phyloP scores from a whole-genome alignment of 2,113 vertebrate species.

The Calcarius ornatus region DNA sequence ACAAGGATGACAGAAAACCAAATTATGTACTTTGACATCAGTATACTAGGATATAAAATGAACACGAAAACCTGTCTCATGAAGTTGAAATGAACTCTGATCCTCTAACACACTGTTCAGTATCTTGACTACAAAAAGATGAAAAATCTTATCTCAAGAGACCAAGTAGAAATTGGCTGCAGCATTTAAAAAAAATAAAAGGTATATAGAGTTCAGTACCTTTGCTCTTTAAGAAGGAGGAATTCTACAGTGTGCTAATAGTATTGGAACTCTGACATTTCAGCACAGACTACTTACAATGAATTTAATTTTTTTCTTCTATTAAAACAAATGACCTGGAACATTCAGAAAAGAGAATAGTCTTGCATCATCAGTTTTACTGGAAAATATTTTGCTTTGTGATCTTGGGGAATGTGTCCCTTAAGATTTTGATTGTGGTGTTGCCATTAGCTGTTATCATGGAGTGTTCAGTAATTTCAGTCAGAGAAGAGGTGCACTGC shows the following conservation, averaged over 20 bases:
- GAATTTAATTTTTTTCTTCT: not conserved
- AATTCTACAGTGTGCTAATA: not conserved
- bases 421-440: not conserved
- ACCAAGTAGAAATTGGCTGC: not conserved
- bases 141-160: not conserved
- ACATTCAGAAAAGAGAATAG: not conserved
- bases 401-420: not conserved
- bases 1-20: not conserved
- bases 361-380: not conserved
- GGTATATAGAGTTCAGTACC: not conserved
- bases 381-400: constrained; percentile 33
- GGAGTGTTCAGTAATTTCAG: not conserved
- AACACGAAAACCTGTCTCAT: not conserved
- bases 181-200: not conserved
- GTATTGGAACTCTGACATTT: constrained; percentile 25
- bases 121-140: not conserved
- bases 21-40: not conserved
- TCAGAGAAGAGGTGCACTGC: not conserved
- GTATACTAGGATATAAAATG: not conserved
- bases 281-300: not conserved
- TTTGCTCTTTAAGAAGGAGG: constrained; percentile 20
- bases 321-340: constrained; percentile 34
- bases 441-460: not conserved
- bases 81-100: not conserved
- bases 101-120: not conserved